Conservation (phyloP, 2,113 vertebrate genomes). For the Actenoides lindsayi region DNA sequence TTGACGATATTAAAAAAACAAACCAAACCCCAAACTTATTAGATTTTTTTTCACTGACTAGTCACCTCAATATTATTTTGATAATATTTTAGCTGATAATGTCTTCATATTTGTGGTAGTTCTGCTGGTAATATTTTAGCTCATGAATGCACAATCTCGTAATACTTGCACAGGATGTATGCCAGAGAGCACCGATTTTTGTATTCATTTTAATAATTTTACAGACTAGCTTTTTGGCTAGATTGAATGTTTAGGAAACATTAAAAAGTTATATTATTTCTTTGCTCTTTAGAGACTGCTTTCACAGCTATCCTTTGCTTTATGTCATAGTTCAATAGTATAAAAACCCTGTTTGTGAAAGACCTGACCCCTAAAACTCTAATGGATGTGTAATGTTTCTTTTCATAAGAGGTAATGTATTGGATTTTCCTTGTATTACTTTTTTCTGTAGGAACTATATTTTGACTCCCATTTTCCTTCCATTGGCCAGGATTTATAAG, state of each 20-base stretch:
- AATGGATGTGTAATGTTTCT: neutral
- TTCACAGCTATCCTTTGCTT: neutral
- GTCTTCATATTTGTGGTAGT: neutral
- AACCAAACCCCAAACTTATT: rapidly evolving
- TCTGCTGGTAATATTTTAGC: neutral
- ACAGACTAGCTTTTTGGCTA: neutral
- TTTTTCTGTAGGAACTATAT: neutral
- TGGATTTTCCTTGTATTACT: neutral
- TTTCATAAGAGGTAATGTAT: neutral
- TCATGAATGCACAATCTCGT: neutral
- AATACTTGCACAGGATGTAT: neutral
- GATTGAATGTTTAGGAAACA: neutral
- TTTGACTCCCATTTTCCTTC: neutral
- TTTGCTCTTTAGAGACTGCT: neutral
- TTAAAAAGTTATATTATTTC: neutral
- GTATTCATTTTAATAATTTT: neutral
- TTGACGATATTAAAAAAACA: neutral
- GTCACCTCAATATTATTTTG: neutral
- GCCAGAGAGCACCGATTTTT: neutral
- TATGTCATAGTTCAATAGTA: neutral
- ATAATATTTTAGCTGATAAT: neutral
- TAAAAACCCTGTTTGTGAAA: neutral
- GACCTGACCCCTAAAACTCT: neutral
- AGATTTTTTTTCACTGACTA: neutral
- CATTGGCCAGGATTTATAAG: neutral